A percentile compares a stretch with the other conserved stretches of the same genome.
Evolutionary conservation across 2,888 invertebrate genomes (phyloP).

Genomic region (Litoditis marina): DNA sequence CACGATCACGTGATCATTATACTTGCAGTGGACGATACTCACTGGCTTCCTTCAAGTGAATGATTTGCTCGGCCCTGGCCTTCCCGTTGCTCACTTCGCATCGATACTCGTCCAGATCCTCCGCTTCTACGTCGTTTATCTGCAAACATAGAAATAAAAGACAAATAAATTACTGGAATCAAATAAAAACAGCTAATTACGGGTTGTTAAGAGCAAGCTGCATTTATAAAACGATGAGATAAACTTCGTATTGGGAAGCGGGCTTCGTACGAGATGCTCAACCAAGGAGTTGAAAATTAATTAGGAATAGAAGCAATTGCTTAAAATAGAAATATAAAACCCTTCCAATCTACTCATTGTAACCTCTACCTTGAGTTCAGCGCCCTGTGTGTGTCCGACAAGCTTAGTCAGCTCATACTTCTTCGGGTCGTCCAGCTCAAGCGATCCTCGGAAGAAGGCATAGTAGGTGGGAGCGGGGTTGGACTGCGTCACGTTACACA

Average conservation of each 20-base stretch:
- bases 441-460: conserved; percentile 42
- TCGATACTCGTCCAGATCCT: conserved; percentile 50
- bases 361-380: conserved; percentile 29
- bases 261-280: too few species aligned
- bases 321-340: too few species aligned
- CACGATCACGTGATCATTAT: too few species aligned
- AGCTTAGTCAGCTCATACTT: conserved; percentile 39
- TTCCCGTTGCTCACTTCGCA: conserved; percentile 58
- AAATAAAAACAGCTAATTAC: too few species aligned
- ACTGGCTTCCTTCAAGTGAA: conserved; percentile 52
- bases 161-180: neutral
- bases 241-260: too few species aligned
- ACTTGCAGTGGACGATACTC: conserved; percentile 19
- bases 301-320: too few species aligned
- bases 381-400: conserved; percentile 35
- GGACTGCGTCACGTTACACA: conserved; percentile 51
- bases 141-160: conserved; percentile 19
- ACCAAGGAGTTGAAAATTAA: too few species aligned
- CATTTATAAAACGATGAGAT: too few species aligned
- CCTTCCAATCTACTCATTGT: neutral
- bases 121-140: conserved; percentile 47
- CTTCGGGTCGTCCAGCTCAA: conserved; percentile 32
- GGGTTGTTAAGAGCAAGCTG: too few species aligned
- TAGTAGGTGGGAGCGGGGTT: conserved; percentile 47
- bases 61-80: conserved; percentile 40